Evolutionary conservation across 2,888 invertebrate genomes (phyloP).

Genomic region (Bruchidius siliquastri): DNA sequence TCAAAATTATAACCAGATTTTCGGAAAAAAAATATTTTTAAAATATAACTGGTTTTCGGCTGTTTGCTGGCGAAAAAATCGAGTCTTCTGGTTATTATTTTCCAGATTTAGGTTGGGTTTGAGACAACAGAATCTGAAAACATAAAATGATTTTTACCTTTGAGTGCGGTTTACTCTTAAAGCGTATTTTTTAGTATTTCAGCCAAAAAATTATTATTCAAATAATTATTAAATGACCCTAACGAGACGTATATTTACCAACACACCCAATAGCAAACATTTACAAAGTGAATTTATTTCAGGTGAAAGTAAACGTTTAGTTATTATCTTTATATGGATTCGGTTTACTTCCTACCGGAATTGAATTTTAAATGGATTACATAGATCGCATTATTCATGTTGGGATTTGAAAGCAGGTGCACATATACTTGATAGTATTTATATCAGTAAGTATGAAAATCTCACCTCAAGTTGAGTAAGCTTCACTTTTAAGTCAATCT

Average conservation of each 20-base stretch:
- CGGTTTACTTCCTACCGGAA: not conserved
- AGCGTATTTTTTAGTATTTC: too few species aligned
- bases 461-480: slow-evolving; percentile 38
- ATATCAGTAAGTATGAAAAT: slow-evolving; percentile 1
- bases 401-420: not conserved
- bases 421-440: not conserved
- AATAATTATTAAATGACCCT: too few species aligned
- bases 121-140: too few species aligned
- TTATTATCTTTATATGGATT: not conserved
- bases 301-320: not conserved
- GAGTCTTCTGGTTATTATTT: too few species aligned
- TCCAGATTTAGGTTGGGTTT: too few species aligned
- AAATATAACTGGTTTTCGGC: too few species aligned
- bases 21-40: too few species aligned
- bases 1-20: too few species aligned
- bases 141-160: too few species aligned
- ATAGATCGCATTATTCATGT: not conserved
- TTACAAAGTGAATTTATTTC: not conserved
- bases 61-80: too few species aligned
- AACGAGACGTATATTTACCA: not conserved
- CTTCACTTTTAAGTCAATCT: slow-evolving; percentile 37
- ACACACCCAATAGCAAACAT: not conserved
- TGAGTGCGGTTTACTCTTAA: too few species aligned
- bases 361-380: not conserved
- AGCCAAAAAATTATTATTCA: too few species aligned